Base-by-base conservation (phyloP, 2,113 vertebrate genomes). In the Oryzias javanicus region DNA sequence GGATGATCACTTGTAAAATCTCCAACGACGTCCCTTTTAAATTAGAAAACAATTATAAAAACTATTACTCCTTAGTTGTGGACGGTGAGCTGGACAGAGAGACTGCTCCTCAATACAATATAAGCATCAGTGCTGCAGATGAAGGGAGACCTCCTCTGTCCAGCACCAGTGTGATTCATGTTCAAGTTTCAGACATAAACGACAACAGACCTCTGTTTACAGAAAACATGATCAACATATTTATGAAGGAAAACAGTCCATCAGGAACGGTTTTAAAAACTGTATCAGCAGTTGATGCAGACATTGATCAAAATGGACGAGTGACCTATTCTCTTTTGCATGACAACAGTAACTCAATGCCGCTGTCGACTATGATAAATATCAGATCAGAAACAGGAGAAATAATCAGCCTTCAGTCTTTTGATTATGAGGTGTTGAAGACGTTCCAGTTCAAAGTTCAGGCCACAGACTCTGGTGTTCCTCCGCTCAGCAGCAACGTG, bases 21-120 rank as follows among this genome's bases (percentile, higher is more conserved):
- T 60, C 6, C 4, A 78, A 25, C 56, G 79, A 45, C 0, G 74
- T 44, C 8, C 93, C 93, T 1, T 96, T 97, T 86, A 92, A 50
- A 42, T 18, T 60, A 0, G 35, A 60, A 0, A 3, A 16, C 6
- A 60, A 60, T 0, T 60, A 60, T 0, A 60, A 60, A 22, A 60
- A 60, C 42, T 60, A 49, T 2, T 60, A 50, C 42, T 50, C 59
- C 0, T 42, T 60, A 22, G 47, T 50, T 42, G 48, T 61, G 0
- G 47, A 42, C 5, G 59, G 59, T 42, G 4, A 17, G 0, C 48
- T 61, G n/a, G 59, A 61, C 35, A 29, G 59, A 42, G 59, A 61
- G 35, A 50, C 14, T 25, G 19, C 35, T 25, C 48, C 35, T 50
- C n/a, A 42, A 14, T 61, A 51, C 6, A 61, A 61, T 40, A 18